A percentile compares a stretch with the other conserved stretches of the same genome.
Conservation (phyloP, 2,888 invertebrate genomes). For the Dendrolimus pini region DNA sequence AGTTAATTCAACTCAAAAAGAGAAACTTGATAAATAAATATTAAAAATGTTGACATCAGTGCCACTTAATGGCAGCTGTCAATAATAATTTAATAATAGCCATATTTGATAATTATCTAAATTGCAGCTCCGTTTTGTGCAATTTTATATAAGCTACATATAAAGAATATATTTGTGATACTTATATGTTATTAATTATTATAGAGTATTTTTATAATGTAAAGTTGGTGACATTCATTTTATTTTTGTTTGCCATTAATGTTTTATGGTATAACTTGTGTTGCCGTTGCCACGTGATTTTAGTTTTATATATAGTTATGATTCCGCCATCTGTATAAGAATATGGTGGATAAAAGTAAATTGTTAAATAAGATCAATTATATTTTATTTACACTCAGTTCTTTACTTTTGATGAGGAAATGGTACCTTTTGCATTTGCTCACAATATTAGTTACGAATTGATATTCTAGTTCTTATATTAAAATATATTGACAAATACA, state of each 20-base stretch:
- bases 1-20: too few relatives aligned
- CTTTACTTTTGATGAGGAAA: slow-evolving; percentile 11
- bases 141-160: neutral
- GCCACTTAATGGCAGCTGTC: too few relatives aligned
- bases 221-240: slow-evolving; percentile 7
- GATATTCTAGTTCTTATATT: slow-evolving; percentile 10
- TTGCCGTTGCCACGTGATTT: neutral
- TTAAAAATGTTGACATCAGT: too few relatives aligned
- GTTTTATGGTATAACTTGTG: slow-evolving; percentile 5
- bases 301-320: neutral
- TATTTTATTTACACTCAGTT: slow-evolving; percentile 20
- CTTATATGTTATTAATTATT: slow-evolving; percentile 1
- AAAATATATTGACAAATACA: neutral
- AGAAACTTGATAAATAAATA: too few relatives aligned
- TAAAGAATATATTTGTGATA: slow-evolving; percentile 1
- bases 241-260: neutral
- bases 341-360: slow-evolving; percentile 8
- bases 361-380: slow-evolving; percentile 37
- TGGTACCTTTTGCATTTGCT: slow-evolving; percentile 61
- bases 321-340: neutral
- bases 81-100: too few relatives aligned
- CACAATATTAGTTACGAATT: slow-evolving; percentile 21
- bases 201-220: neutral
- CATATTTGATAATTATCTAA: neutral
- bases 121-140: neutral